phyloP scores from a whole-genome alignment of 2,888 invertebrate genomes.

The Temnothorax ravouxi region DNA sequence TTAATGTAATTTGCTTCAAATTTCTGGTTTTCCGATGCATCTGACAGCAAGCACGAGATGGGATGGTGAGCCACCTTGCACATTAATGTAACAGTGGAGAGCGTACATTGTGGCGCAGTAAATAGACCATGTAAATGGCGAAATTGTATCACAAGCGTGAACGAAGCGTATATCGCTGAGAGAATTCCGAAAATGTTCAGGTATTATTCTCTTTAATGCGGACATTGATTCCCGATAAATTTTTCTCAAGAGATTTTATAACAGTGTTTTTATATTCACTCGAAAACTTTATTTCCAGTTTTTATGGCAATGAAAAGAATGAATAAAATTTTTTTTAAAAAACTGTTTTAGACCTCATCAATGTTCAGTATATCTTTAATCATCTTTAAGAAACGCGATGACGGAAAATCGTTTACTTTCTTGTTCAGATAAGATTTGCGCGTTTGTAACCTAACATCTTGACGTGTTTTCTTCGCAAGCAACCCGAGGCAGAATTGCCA shows the following conservation, averaged over 20 bases:
- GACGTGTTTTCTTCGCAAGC: conserved; percentile 31
- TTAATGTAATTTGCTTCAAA: conserved; percentile 55
- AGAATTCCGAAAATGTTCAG: conserved; percentile 37
- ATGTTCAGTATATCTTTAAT: background rate
- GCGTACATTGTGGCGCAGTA: conserved; percentile 31
- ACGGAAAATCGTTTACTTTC: background rate
- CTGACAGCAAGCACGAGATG: conserved; percentile 43
- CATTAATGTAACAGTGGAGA: conserved; percentile 45
- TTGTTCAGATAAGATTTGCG: conserved; percentile 25
- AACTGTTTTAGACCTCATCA: background rate
- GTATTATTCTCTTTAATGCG: conserved; percentile 6
- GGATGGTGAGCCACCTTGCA: conserved; percentile 36
- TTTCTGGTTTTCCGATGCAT: conserved; percentile 48
- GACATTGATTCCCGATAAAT: conserved; percentile 19
- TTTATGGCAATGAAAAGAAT: background rate
- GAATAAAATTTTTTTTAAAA: background rate
- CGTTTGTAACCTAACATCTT: conserved; percentile 16
- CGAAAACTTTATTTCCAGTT: background rate
- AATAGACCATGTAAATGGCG: conserved; percentile 49
- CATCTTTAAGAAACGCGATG: background rate
- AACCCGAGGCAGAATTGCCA: conserved; percentile 36
- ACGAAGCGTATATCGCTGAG: conserved; percentile 18
- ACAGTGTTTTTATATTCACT: background rate
- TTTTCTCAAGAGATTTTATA: background rate
- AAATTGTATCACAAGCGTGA: conserved; percentile 47